Conservation (phyloP, 2,113 vertebrate genomes). For the Chlamydotis undulata region DNA sequence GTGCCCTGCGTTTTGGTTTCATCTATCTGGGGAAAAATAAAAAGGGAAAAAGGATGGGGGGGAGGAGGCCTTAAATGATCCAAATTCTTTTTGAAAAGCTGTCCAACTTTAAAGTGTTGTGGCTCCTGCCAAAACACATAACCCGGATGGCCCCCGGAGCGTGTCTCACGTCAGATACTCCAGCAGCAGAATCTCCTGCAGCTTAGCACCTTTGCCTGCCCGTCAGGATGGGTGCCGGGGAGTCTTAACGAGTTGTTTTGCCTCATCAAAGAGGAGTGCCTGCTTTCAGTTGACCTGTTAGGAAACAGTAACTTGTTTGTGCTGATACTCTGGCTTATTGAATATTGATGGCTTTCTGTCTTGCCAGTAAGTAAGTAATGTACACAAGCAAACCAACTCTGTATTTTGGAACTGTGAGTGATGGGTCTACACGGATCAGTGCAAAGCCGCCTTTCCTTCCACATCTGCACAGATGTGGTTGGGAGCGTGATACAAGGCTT, state of each 20-base stretch:
- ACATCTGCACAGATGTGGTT: not conserved
- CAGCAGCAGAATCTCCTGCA: not conserved
- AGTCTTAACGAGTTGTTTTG: not conserved
- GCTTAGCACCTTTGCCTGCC: not conserved
- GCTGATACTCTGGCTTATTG: not conserved
- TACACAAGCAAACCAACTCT: not conserved
- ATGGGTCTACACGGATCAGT: not conserved
- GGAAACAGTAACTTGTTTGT: not conserved
- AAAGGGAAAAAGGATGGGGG: too few relatives aligned
- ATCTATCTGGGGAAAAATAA: not conserved
- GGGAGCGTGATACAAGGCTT: not conserved
- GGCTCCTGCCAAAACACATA: not conserved
- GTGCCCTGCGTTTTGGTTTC: not conserved
- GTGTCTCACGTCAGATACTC: not conserved
- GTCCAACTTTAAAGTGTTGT: not conserved
- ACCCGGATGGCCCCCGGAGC: not conserved
- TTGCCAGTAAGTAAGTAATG: not conserved
- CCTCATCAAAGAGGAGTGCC: not conserved
- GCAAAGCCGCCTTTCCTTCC: not conserved
- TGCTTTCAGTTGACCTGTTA: not conserved
- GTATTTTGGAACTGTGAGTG: not conserved
- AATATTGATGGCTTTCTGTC: not conserved
- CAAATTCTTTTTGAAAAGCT: not conserved
- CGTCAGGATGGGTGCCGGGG: fast-evolving
- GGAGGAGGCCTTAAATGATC: not conserved